Evolutionary conservation across 2,888 invertebrate genomes (phyloP).

Genomic region (Cataglyphis rosenhaueri): DNA sequence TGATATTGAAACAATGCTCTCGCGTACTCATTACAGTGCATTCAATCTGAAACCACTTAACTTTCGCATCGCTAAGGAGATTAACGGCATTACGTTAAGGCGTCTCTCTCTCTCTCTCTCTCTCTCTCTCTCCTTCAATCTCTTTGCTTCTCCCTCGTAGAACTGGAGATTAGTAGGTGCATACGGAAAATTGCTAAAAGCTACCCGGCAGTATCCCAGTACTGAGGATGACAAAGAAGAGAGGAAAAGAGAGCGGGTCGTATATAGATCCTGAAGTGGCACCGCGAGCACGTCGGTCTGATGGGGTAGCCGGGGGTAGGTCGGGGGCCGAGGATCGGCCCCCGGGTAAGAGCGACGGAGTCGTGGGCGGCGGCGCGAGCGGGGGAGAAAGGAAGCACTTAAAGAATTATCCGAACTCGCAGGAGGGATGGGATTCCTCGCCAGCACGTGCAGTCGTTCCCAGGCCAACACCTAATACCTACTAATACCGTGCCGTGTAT

Average conservation of each 20-base stretch:
- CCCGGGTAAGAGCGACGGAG: slow-evolving; percentile 72
- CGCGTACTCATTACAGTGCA: slow-evolving; percentile 58
- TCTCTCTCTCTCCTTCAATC: not conserved
- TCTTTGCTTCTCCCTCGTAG: not conserved
- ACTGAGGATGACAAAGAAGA: slow-evolving; percentile 45
- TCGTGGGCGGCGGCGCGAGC: slow-evolving; percentile 62
- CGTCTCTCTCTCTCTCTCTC: not conserved
- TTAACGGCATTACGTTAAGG: slow-evolving; percentile 57
- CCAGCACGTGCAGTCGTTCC: slow-evolving; percentile 84
- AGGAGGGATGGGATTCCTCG: slow-evolving; percentile 80
- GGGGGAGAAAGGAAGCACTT: slow-evolving; percentile 84
- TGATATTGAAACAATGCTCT: slow-evolving; percentile 25
- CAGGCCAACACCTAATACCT: slow-evolving; percentile 86
- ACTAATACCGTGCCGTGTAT: slow-evolving; percentile 85
- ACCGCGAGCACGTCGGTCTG: slow-evolving; percentile 73
- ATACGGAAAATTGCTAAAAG: slow-evolving; percentile 72
- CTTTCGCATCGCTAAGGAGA: slow-evolving; percentile 71
- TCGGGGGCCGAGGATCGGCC: slow-evolving; percentile 73
- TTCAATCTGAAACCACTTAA: slow-evolving; percentile 68
- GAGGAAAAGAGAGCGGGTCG: slow-evolving; percentile 39
- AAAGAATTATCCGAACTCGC: slow-evolving; percentile 85
- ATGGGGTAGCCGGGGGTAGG: slow-evolving; percentile 68
- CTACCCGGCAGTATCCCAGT: slow-evolving; percentile 55
- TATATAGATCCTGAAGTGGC: slow-evolving; percentile 60
- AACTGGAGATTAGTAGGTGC: slow-evolving; percentile 55